Conservation (phyloP, 2,888 invertebrate species). For the Parthenolecanium corni region DNA sequence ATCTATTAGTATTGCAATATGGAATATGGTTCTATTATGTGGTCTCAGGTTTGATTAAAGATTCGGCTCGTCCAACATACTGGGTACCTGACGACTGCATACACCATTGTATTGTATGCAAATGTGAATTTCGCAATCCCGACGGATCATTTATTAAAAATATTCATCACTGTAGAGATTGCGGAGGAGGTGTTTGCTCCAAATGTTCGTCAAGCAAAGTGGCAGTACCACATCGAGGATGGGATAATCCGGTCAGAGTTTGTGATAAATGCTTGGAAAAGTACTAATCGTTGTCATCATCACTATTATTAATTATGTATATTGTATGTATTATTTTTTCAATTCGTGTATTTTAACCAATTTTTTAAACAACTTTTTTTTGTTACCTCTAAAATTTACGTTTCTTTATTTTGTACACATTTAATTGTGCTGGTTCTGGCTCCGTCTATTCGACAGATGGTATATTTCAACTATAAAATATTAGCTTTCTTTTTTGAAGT, state of each 20-base stretch:
- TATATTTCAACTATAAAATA: no score
- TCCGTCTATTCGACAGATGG: no score
- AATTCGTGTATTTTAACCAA: no score
- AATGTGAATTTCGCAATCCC: conserved; percentile 43
- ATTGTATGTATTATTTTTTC: no score
- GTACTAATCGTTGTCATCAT: no score
- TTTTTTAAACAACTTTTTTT: no score
- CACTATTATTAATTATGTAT: neutral
- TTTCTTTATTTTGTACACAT: no score
- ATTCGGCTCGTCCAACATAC: conserved; percentile 61
- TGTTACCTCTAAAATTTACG: no score
- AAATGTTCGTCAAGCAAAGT: conserved; percentile 53
- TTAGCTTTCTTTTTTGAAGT: no score
- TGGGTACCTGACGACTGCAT: conserved; percentile 69
- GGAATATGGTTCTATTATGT: neutral
- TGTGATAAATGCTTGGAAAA: conserved; percentile 50
- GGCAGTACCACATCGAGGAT: conserved; percentile 60
- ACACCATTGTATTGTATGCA: conserved; percentile 53
- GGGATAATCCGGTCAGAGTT: conserved; percentile 58
- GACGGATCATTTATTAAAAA: conserved; percentile 28
- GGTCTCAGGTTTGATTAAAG: conserved; percentile 53
- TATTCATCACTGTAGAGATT: conserved; percentile 57
- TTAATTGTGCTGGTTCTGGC: no score
- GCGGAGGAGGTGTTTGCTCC: conserved; percentile 57
- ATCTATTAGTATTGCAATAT: no score